These are phyloP conservation scores for Drosophila vallismaia DNA, from an alignment of 2,888 invertebrate genomes.

Conservation along the genomic window DNA sequence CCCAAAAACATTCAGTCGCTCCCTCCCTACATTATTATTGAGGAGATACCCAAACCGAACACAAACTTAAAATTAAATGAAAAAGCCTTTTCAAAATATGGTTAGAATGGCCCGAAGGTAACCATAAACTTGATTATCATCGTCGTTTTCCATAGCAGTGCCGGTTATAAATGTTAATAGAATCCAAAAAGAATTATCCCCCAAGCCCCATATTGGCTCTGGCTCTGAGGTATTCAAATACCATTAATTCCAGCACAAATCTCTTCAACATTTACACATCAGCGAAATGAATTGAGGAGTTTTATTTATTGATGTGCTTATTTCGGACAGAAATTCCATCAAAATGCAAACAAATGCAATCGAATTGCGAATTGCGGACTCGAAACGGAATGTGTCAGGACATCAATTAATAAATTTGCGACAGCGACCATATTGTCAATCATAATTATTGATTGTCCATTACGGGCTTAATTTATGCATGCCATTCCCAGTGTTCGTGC, in stretches of 20 bases:
- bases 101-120: background rate
- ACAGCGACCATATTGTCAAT: constrained; percentile 61
- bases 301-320: constrained; percentile 15
- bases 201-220: too few species aligned
- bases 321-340: constrained; percentile 3
- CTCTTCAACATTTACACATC: constrained; percentile 11
- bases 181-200: background rate
- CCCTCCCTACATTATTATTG: constrained; percentile 35
- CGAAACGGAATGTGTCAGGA: constrained; percentile 46
- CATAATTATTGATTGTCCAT: constrained; percentile 76
- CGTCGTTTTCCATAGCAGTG: background rate
- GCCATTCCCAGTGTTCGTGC: constrained; percentile 53
- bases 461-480: constrained; percentile 64
- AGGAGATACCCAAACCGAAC: constrained; percentile 20
- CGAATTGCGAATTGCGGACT: constrained; percentile 16
- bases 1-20: constrained; percentile 7
- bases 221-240: too few species aligned
- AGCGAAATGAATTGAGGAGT: constrained; percentile 3
- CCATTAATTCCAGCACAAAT: constrained; percentile 12
- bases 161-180: background rate
- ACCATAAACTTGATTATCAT: constrained; percentile 2
- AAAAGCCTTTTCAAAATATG: constrained; percentile 4
- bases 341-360: constrained; percentile 34
- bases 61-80: constrained; percentile 41
- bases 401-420: constrained; percentile 49